Evolutionary conservation across 2,797 vertebrate genomes (phyloP).

Genomic region (Podargus strigoides): DNA sequence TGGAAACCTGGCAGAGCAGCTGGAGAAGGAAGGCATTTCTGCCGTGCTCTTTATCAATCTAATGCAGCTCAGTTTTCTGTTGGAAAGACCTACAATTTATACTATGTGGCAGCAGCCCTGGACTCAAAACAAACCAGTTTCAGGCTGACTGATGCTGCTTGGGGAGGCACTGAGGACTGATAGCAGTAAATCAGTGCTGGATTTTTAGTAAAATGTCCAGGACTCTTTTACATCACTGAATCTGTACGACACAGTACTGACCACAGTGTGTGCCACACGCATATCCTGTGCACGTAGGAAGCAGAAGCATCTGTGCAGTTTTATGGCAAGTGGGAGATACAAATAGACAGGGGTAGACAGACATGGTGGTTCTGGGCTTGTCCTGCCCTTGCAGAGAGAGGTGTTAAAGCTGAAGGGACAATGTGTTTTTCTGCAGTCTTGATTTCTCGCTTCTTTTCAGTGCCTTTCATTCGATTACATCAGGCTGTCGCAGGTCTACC

Average conservation of each 20-base stretch:
- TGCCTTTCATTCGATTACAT: not conserved
- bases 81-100: not conserved
- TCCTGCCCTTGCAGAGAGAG: not conserved
- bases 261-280: not conserved
- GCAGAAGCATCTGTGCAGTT: not conserved
- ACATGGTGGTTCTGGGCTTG: not conserved
- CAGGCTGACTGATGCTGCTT: not conserved
- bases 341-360: not conserved
- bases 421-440: rapidly evolving
- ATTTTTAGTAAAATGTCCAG: not conserved
- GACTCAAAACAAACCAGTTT: not conserved
- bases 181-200: not conserved
- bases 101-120: not conserved
- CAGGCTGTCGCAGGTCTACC: not conserved
- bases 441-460: not conserved
- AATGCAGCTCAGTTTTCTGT: not conserved
- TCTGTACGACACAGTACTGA: rapidly evolving
- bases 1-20: not conserved
- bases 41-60: not conserved
- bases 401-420: not conserved
- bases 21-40: rapidly evolving
- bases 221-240: not conserved
- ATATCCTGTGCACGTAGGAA: not conserved
- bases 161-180: not conserved
- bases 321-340: not conserved